Evolutionary conservation across 2,797 vertebrate genomes (phyloP).

Genomic region (Chromobotia macracanthus): DNA sequence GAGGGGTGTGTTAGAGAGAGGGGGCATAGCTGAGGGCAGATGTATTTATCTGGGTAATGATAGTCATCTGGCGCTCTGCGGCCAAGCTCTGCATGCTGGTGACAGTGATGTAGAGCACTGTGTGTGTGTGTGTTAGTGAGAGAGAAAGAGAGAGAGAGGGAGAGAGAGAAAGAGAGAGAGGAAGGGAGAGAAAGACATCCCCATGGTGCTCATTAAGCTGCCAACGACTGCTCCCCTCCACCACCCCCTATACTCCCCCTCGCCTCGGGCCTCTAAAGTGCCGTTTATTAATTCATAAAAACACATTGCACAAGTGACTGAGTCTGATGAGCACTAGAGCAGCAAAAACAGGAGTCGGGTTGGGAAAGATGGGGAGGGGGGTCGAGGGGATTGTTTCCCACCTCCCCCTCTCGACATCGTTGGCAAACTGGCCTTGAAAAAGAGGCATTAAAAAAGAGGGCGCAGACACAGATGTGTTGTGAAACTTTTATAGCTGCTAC

Average conservation of each 20-base stretch:
- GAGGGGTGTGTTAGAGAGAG: slow-evolving; percentile 56
- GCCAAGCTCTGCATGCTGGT: slow-evolving; percentile 63
- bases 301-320: slow-evolving; percentile 82
- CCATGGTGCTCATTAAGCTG: slow-evolving; percentile 82
- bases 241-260: slow-evolving; percentile 40
- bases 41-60: slow-evolving; percentile 76
- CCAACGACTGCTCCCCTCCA: slow-evolving; percentile 71
- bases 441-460: slow-evolving; percentile 41
- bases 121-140: slow-evolving; percentile 46
- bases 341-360: slow-evolving; percentile 65
- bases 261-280: slow-evolving; percentile 77
- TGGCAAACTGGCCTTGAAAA: slow-evolving; percentile 66
- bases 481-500: slow-evolving; percentile 79
- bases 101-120: slow-evolving; percentile 66
- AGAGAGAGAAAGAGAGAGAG: slow-evolving; percentile 42
- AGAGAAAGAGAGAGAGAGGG: slow-evolving; percentile 55
- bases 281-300: slow-evolving; percentile 92
- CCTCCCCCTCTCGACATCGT: slow-evolving; percentile 47
- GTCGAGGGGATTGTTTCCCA: background rate
- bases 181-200: slow-evolving; percentile 48
- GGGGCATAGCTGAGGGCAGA: slow-evolving; percentile 73
- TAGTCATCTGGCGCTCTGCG: slow-evolving; percentile 71
- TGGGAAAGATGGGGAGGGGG: slow-evolving; percentile 13
- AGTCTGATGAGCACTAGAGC: slow-evolving; percentile 82
- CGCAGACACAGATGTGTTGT: slow-evolving; percentile 65